Percentiles rank a stretch among this genome's conserved stretches.
These are phyloP conservation scores for Dugesia japonica DNA, from an alignment of 2,888 invertebrate species.

Conservation along the genomic window DNA sequence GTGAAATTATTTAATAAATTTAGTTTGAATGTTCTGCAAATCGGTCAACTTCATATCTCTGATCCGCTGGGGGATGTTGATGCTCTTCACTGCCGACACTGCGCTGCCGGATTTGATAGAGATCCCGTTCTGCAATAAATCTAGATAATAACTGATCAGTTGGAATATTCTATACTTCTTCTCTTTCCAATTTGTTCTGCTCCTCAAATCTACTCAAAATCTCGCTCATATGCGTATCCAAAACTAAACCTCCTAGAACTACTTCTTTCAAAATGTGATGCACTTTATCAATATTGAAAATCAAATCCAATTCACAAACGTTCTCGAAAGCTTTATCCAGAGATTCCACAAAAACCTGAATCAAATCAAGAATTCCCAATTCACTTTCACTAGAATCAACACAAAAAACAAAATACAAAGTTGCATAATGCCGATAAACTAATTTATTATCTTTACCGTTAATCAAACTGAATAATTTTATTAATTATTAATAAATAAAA, in stretches of 20 bases:
- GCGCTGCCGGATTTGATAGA: conserved; percentile 10
- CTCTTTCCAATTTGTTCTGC: conserved; percentile 90
- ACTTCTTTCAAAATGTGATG: conserved; percentile 85
- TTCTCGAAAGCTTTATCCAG: conserved; percentile 98
- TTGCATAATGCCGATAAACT: conserved; percentile 83
- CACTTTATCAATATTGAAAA: conserved; percentile 81
- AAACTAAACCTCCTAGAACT: conserved; percentile 98
- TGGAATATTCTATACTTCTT: conserved; percentile 54
- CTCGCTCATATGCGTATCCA: conserved; percentile 94
- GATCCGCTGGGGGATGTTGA: not conserved
- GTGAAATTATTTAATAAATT: conserved; percentile 10
- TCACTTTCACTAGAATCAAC: conserved; percentile 98
- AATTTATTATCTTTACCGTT: conserved; percentile 94
- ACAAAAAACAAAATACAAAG: conserved; percentile 94
- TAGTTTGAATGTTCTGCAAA: not conserved
- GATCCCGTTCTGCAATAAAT: not conserved
- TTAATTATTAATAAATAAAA: not conserved
- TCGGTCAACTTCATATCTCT: conserved; percentile 4
- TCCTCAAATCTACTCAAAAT: conserved; percentile 85
- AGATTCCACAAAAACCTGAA: conserved; percentile 83
- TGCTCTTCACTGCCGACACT: conserved; percentile 2
- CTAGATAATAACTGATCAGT: too few species aligned
- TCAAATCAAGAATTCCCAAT: conserved; percentile 85
- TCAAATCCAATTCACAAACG: conserved; percentile 92
- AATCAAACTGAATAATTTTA: conserved; percentile 58